Base-by-base conservation (phyloP, 2,797 vertebrate species). In the Melopsittacus undulatus region DNA sequence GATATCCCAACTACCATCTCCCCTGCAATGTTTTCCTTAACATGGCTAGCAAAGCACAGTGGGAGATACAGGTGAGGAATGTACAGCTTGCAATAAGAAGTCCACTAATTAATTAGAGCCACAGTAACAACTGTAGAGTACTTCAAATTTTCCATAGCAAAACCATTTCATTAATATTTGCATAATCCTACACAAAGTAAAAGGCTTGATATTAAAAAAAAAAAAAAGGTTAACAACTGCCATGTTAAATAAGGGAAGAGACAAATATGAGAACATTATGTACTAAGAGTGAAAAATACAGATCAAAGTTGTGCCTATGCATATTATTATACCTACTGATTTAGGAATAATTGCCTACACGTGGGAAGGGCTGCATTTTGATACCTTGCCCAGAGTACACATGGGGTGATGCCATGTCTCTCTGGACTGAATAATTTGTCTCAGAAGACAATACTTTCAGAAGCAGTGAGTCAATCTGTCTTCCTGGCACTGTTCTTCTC, bases 341-440 rank as follows among this genome's bases (percentile, higher is more conserved):
- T 78, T 63, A 69, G 64, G 81, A 94, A 90, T 73, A 79, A 82
- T 92, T 95, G 81, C 85, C 72, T 93, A 70, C 70, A 64, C 1
- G 9, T 89, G 80, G 67, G 75, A 89, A 97, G 67, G 74, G 52
- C 24, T 97, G 70, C 15, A 43, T 91, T 95, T 97, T 87, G 59
- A 92, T 78, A 81, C 4, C 34, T 95, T 94, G 68, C 77, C 92
- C 62, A 81, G 46, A 89, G 83, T 83, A 52, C 38, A 89, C 64
- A 38, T 16, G 87, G 43, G 52, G 61, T 77, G 90, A 88, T 80
- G 34, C 20, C 19, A 13, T 34, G 49, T 80, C 36, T 94, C 52
- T 88, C 83, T 30, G 7, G 18, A 57, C 40, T 89, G 79, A 97
- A 80, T 90, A 89, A 91, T 87, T 90, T 61, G 11, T 83, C 81